Evolutionary conservation across 2,888 invertebrate species (phyloP), one percentile per base, ranked within the genome.

Genomic region (Phoenoteleia sp.): DNA sequence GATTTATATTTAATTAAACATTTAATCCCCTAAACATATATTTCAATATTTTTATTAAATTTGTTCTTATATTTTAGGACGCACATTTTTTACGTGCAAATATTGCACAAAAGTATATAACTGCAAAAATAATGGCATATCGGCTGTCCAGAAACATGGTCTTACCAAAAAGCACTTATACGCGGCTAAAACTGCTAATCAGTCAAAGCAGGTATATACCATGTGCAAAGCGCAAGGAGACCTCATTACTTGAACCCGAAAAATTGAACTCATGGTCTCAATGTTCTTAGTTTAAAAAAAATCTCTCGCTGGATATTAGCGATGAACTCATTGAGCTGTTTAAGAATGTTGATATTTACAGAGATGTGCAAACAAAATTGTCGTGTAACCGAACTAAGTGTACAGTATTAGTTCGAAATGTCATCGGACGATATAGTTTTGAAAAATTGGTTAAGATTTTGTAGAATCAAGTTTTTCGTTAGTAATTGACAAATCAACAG

Each of bases 401-500:
- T 29, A 79, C 71, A 15, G 71, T 62, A 5, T 15, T 79, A 0
- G 33, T 79, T n/a, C 23, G 23, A 2, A 79, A 79, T 17, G 71
- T 79, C 0, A 71, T 79, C 54, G 79, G 60, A 15, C 23, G 11
- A 27, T 9, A 49, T n/a, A 27, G 64, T 5, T 47, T 66, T 15
- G 17, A 56, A 3, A 15, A 58, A 7, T 29, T 76, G 21, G 1
- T 33, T 1, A 15, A 17, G 7, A 27, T n/a, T 29, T 42, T 76
- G 7, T 56, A 36, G 4, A 33, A 19, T 17, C 17, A 67, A 4
- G n/a, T 27, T 77, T 79, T 54, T 71, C 69, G 1, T 42, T 79
- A 9, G 71, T 60, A 4, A 69, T 79, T 39, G 60, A 77, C 19
- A 69, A 77, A 23, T 77, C 69, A 2, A 77, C 77, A 1, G 77